Base-by-base conservation (phyloP, 2,113 vertebrate species). In the Elephantulus edwardii region DNA sequence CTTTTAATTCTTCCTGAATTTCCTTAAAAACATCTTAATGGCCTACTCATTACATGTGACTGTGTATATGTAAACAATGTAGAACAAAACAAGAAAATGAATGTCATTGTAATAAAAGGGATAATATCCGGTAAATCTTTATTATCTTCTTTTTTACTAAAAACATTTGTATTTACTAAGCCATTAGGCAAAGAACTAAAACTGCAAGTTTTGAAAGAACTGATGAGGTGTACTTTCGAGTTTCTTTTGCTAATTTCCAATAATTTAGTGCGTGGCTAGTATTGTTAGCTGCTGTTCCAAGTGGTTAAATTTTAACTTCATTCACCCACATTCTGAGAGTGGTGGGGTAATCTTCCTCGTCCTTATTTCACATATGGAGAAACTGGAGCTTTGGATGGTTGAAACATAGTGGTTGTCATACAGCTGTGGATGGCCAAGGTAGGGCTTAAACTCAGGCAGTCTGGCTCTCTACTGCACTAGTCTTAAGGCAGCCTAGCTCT, bases 1-100 rank as follows among this genome's bases (percentile, higher is more conserved):
- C 40, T 83, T 83, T 12, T 40, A 44, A 46, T 12, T 89, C 20
- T 24, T 3, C 30, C 6, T 33, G 20, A 9, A 30, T 33, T 42
- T 42, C 42, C 64, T 83, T 86, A 24, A 82, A 81, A 71, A n/a
- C 60, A 80, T 33, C 87, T 74, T 74, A 87, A 40, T 83, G 52
- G 50, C 11, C 76, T 33, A 71, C 71, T 72, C 26, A 66, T 30
- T 66, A 30, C n/a, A n/a, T n/a, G n/a, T n/a, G n/a, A n/a, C n/a
- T n/a, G n/a, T n/a, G n/a, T n/a, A n/a, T n/a, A n/a, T n/a, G n/a
- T 46, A 68, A 54, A 30, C 7, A 86, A 40, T 19, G 19, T 40
- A 78, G 50, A 86, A 40, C 40, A n/a, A 74, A 89, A 75, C 35
- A 76, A 81, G 56, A 77, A 64, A 54, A 56, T 40, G 28, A 88